A percentile compares a stretch with the other conserved stretches of the same genome.
Conservation (phyloP, 2,888 invertebrate genomes). For the Podabrus alpinus region DNA sequence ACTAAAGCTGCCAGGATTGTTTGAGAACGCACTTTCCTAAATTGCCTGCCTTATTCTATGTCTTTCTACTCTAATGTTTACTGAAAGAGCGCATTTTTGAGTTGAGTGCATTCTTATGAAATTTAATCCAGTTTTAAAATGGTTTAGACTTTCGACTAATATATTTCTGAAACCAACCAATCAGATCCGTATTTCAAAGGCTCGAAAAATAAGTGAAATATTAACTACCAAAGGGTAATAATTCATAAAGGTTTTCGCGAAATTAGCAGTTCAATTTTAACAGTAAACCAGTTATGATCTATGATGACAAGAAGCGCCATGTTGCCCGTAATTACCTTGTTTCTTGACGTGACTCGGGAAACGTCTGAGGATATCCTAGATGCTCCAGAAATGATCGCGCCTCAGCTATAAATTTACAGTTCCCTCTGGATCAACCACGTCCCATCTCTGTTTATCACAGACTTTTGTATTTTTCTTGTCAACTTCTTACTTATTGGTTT, state of each 20-base stretch:
- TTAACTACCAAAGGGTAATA: neutral
- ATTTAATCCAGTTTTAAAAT: constrained; percentile 15
- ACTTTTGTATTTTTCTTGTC: constrained; percentile 39
- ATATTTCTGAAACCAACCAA: neutral
- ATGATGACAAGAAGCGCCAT: constrained; percentile 47
- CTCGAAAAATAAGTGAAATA: neutral
- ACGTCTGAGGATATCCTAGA: constrained; percentile 42
- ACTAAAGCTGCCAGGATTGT: constrained; percentile 27
- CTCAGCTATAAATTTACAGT: constrained; percentile 47
- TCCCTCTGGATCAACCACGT: constrained; percentile 48
- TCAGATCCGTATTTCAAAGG: neutral
- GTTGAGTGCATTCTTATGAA: constrained; percentile 21
- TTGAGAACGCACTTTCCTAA: constrained; percentile 31
- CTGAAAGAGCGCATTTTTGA: constrained; percentile 23
- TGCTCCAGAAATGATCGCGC: constrained; percentile 44
- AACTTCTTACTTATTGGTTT: constrained; percentile 24
- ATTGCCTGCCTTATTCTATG: constrained; percentile 25
- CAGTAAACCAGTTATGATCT: constrained; percentile 43
- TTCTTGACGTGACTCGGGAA: constrained; percentile 44
- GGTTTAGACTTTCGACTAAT: neutral
- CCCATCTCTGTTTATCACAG: constrained; percentile 51
- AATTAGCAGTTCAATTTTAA: constrained; percentile 5
- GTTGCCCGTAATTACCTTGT: constrained; percentile 46
- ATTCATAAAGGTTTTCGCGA: neutral
- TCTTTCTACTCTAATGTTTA: constrained; percentile 24